Conservation (phyloP, 35 echinoderm and acorn worm genomes). For the Heliocidaris erythrogramma region DNA sequence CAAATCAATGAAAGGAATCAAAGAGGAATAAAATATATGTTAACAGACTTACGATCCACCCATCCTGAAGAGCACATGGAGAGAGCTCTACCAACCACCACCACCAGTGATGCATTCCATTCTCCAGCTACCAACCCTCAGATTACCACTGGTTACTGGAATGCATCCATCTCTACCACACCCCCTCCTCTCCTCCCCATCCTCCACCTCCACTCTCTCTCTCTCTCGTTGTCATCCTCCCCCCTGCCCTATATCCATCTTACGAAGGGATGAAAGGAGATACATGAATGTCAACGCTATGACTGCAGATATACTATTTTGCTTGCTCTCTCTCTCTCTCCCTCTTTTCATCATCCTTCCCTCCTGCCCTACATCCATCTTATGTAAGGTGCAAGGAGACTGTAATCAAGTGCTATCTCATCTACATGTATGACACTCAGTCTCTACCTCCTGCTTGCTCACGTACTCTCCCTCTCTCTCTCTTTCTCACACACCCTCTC, state of each 20-base stretch:
- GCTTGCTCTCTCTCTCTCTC: no score
- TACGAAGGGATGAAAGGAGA: neutral
- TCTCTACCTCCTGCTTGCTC: no score
- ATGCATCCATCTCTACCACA: neutral
- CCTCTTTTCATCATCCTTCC: no score
- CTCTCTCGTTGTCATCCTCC: neutral
- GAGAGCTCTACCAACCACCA: neutral
- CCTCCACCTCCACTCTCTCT: neutral
- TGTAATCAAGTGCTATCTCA: no score
- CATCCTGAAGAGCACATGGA: neutral
- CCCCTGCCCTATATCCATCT: neutral
- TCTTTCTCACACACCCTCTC: neutral
- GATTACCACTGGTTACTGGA: neutral
- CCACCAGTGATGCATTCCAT: constrained; percentile 1
- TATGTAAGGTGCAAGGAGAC: no score
- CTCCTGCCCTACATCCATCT: no score
- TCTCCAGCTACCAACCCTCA: neutral
- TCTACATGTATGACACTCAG: no score
- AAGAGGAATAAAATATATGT: neutral
- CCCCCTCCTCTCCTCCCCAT: neutral
- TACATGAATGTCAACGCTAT: neutral
- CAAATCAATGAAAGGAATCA: neutral
- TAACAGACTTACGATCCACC: neutral
- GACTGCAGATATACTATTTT: no score
- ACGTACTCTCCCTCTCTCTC: neutral